Evolutionary conservation across 2,113 vertebrate species (phyloP), one percentile per base, ranked within the genome.

Genomic region (Sturnus vulgaris): DNA sequence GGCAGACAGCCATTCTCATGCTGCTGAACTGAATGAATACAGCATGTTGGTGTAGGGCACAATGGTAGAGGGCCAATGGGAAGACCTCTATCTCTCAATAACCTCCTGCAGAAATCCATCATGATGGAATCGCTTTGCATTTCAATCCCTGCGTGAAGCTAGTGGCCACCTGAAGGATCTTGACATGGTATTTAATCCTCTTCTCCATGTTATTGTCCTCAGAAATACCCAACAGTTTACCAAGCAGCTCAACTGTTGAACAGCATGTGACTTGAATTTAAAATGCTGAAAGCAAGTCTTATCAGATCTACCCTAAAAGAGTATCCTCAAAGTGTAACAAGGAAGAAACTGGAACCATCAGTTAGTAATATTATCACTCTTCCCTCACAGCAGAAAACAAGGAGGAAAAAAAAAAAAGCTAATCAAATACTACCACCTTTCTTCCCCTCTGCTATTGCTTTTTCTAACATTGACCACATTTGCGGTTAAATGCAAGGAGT

Each of bases 381-480:
- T 15, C 31, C 72, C 82, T 75, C 76, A 71, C 49, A 88, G 80
- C 30, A 81, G n/a, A 90, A 90, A 88, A 68, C 53, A 73, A 59
- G 56, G 60, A 81, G 49, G 37, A 9, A 93, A 81, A 72, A 52
- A 40, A 44, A 52, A 47, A 78, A 76, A 71, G 40, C 49, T 93
- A 96, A 96, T 94, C 92, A 96, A 93, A 72, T 47, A 49, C 53
- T 20, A 96, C 92, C 94, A 97, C 95, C 92, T 96, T 96, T 96
- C 92, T 93, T 97, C 90, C 88, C 53, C 88, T 86, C 80, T 1
- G 2, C 63, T 84, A 71, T 24, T 94, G 88, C 88, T 72, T 92
- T 92, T 90, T 82, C 80, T 57, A 90, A 76, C 80, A 88, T 22
- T 86, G 88, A 95, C 96, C 96, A 65, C 96, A 96, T 82, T 93